Conservation (phyloP, 37 sponge, comb jelly and placozoan genomes). For the Mnemiopsis leidyi region DNA sequence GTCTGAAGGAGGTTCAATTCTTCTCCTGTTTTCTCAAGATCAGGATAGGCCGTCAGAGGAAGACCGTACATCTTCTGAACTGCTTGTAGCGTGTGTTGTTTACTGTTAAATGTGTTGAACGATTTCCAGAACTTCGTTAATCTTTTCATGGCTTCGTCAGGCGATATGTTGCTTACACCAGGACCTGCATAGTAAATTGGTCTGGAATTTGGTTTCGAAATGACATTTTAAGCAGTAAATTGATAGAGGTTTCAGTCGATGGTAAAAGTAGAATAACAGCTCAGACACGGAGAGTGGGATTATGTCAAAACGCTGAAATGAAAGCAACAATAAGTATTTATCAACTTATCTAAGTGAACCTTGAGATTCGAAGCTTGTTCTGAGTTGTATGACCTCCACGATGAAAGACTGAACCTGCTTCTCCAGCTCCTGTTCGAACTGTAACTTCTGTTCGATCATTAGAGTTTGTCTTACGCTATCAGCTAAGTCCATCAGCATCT, state of each 20-base stretch:
- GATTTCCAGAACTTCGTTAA: slow-evolving; percentile 7
- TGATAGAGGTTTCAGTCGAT: too few relatives aligned
- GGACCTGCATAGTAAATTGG: too few relatives aligned
- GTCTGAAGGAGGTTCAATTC: slow-evolving; percentile 75
- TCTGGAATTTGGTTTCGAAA: too few relatives aligned
- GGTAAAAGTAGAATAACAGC: too few relatives aligned
- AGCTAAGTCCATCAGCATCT: slow-evolving; percentile 71
- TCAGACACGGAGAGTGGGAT: too few relatives aligned
- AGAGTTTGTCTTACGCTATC: slow-evolving; percentile 70
- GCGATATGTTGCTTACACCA: slow-evolving; percentile 65
- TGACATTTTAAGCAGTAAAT: too few relatives aligned
- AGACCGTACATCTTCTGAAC: slow-evolving; percentile 84
- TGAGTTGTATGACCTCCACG: slow-evolving; percentile 83
- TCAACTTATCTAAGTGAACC: too few relatives aligned
- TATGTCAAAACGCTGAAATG: too few relatives aligned
- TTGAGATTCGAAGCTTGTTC: slow-evolving; percentile 90
- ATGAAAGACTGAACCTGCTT: slow-evolving; percentile 79
- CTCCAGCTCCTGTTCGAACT: slow-evolving; percentile 79
- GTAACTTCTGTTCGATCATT: slow-evolving; percentile 70
- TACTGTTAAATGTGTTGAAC: slow-evolving; percentile 30
- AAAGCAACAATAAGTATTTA: too few relatives aligned
- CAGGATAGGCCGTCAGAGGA: slow-evolving; percentile 75
- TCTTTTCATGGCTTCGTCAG: slow-evolving; percentile 73
- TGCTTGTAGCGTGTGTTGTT: slow-evolving; percentile 46
- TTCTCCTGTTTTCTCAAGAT: slow-evolving; percentile 78